Evolutionary conservation across 53 echinoderm and acorn worm genomes (phyloP), one percentile per base, ranked within the genome.

Genomic region (Paracentrotus lividus): DNA sequence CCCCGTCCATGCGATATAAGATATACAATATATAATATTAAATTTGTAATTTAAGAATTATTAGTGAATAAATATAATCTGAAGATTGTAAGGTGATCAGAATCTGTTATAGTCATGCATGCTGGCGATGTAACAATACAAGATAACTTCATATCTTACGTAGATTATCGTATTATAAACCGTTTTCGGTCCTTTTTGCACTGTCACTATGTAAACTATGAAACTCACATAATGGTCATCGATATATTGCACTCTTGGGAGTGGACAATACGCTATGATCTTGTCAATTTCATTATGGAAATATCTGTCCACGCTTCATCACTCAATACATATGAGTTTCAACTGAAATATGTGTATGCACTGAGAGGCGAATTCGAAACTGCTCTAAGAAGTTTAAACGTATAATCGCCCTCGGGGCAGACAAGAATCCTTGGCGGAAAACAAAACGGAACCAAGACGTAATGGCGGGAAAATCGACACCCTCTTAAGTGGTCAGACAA

Each of bases 401-500:
- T 18, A n/a, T n/a, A 72, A 72, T 72, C 72, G 33, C 72, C n/a
- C 40, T 40, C 3, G 33, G n/a, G 40, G 72, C 72, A 40, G 72
- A 72, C 15, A 40, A 72, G 36, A 40, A 72, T 72, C 32, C 18
- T 72, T 16, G 27, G 40, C 72, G 40, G 33, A 32, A 61, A 72
- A 40, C 72, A 72, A 72, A 38, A 38, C 36, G 72, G 72, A 72
- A 72, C 72, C 72, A 36, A 3, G 36, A 40, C 38, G 36, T 72
- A 38, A 72, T 72, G 40, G 40, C 27, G 49, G 51, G 47, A 85
- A 85, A 85, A 49, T 51, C 16, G 47, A 85, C 85, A 85, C 85
- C 85, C 29, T 49, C 29, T 85, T 85, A 51, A 85, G 51, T 85
- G 85, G 51, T 51, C 85, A 85, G 85, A 49, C 85, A 47, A 85